A percentile compares a stretch with the other conserved stretches of the same genome.
Evolutionary conservation across 2,113 vertebrate genomes (phyloP).

Genomic region (Corapipo altera): DNA sequence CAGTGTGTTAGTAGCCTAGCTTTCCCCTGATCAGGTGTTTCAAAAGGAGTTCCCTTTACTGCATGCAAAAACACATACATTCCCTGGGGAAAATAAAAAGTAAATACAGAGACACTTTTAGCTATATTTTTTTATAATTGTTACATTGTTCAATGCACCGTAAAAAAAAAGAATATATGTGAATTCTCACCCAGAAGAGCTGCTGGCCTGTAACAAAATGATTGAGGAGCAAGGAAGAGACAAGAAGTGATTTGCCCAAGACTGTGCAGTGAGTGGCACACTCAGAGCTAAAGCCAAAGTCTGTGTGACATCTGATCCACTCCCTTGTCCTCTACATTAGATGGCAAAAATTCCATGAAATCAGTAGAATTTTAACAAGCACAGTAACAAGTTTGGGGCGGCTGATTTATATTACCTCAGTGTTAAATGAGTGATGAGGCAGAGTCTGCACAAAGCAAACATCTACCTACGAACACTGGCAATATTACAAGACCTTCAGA

Average conservation of each 20-base stretch:
- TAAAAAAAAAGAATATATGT: background rate
- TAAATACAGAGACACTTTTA: background rate
- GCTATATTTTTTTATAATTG: background rate
- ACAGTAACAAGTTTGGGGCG: background rate
- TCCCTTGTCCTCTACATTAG: background rate
- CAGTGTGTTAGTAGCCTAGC: constrained; percentile 96
- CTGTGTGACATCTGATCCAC: background rate
- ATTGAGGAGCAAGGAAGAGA: background rate
- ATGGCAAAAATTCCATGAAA: background rate
- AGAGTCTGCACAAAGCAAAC: background rate
- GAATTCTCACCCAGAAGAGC: background rate
- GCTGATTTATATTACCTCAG: background rate
- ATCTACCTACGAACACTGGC: background rate
- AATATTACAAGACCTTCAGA: background rate
- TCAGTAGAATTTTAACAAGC: background rate
- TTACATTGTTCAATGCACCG: background rate
- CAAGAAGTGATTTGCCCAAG: background rate
- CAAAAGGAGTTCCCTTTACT: constrained; percentile 97
- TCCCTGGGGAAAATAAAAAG: constrained; percentile 77
- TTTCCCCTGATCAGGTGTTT: constrained; percentile 97
- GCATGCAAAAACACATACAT: constrained; percentile 99
- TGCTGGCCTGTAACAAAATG: background rate
- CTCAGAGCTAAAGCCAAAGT: background rate
- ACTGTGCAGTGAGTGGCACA: background rate
- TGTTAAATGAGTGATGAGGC: background rate